Conservation (phyloP, 1,140 invertebrate species). For the Anastatus disparis region DNA sequence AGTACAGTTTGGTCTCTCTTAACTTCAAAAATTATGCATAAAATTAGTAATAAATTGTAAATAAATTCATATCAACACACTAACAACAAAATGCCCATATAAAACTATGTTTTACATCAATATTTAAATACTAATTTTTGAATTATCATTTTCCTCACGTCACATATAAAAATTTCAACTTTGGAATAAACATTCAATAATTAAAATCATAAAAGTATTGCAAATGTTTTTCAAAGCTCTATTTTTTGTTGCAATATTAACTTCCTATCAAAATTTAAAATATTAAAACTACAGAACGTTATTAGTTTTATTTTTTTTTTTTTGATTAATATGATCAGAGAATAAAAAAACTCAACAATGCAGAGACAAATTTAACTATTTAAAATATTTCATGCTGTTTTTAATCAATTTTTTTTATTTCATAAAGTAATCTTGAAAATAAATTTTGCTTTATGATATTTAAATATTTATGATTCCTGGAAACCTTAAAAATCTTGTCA, state of each 20-base stretch:
- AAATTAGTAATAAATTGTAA: constrained; percentile 21
- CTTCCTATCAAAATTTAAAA: no score
- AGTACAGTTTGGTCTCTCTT: background rate
- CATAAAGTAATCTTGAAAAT: no score
- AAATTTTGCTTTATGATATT: no score
- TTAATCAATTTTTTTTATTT: no score
- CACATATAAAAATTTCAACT: background rate
- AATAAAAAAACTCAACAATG: constrained; percentile 27
- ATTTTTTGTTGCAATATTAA: no score
- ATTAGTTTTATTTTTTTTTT: no score
- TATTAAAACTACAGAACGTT: no score
- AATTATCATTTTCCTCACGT: background rate
- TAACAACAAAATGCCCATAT: constrained; percentile 3
- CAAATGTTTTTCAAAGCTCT: background rate
- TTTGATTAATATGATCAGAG: no score
- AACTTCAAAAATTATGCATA: background rate
- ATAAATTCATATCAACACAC: background rate
- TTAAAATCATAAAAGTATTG: background rate
- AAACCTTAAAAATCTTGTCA: no score
- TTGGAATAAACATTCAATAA: background rate
- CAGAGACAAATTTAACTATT: constrained; percentile 7
- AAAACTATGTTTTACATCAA: constrained; percentile 12
- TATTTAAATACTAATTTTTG: background rate
- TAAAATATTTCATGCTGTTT: no score
- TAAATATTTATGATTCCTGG: no score